Percentiles rank a stretch among this genome's conserved stretches.
Conservation (phyloP, 2,113 vertebrate genomes). For the Plecturocebus donacophilus region DNA sequence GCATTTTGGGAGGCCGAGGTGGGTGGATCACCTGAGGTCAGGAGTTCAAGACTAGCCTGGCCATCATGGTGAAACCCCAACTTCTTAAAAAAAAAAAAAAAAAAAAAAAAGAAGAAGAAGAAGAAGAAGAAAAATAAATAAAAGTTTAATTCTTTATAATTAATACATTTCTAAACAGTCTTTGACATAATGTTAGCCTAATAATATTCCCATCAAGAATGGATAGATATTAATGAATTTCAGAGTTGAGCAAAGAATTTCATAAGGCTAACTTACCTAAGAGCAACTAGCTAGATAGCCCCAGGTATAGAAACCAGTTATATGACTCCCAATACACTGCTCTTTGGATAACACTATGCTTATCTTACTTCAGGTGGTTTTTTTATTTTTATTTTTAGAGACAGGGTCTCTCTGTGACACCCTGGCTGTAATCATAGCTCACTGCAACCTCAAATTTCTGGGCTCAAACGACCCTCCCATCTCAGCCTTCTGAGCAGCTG, state of each 20-base stretch:
- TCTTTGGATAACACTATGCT: not conserved
- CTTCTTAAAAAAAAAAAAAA: too few relatives aligned
- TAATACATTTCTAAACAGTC: slow-evolving; percentile 10
- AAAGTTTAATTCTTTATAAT: slow-evolving; percentile 32
- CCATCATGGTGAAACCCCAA: too few relatives aligned
- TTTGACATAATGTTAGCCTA: not conserved
- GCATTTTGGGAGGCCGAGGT: too few relatives aligned
- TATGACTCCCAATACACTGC: not conserved
- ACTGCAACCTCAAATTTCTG: too few relatives aligned
- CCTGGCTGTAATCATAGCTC: too few relatives aligned
- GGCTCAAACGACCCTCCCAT: too few relatives aligned
- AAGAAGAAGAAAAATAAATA: too few relatives aligned
- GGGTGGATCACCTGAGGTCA: too few relatives aligned
- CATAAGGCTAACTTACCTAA: not conserved
- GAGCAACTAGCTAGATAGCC: not conserved
- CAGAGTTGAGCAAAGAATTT: not conserved
- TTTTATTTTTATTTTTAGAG: not conserved
- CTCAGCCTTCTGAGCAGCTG: too few relatives aligned
- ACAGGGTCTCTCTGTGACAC: too few relatives aligned
- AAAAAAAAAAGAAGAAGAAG: too few relatives aligned
- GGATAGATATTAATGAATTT: not conserved
- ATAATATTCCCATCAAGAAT: not conserved
- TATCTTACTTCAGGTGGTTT: not conserved
- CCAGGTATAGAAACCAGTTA: not conserved
- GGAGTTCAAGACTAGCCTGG: too few relatives aligned